phyloP scores from a whole-genome alignment of 2,888 invertebrate genomes.

The Thymelicus acteon region DNA sequence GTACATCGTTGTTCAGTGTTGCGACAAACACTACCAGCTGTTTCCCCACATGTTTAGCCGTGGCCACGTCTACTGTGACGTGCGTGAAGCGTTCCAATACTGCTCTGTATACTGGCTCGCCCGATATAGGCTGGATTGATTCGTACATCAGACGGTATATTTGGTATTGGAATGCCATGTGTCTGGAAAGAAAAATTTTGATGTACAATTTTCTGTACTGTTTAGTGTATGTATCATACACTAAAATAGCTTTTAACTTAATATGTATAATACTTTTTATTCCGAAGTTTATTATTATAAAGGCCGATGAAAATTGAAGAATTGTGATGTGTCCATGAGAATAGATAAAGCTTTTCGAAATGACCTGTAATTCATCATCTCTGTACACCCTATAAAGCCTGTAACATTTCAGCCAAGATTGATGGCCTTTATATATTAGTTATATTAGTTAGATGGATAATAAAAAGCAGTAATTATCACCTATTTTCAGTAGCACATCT shows the following conservation, averaged over 20 bases:
- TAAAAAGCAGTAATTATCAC: conserved; percentile 44
- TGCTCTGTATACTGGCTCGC: conserved; percentile 88
- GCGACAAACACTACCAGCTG: conserved; percentile 93
- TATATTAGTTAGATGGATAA: no score
- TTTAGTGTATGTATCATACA: no score
- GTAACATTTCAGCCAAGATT: no score
- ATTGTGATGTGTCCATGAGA: no score
- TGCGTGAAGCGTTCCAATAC: conserved; percentile 90
- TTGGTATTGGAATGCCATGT: conserved; percentile 86
- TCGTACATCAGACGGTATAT: conserved; percentile 95
- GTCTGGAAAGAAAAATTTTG: conserved; percentile 56
- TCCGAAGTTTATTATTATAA: no score
- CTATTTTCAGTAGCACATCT: conserved; percentile 80
- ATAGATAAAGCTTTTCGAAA: no score
- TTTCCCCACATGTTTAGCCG: conserved; percentile 88
- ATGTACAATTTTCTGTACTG: no score
- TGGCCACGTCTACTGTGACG: conserved; percentile 92
- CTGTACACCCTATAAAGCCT: no score
- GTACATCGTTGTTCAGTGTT: conserved; percentile 89
- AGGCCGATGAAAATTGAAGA: no score
- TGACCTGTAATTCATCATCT: no score
- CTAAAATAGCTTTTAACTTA: background rate
- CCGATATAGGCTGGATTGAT: conserved; percentile 90
- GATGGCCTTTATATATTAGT: no score
- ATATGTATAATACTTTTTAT: background rate